These are phyloP conservation scores for Seriola quinqueradiata DNA, from an alignment of 2,113 vertebrate species.

Conservation along the genomic window DNA sequence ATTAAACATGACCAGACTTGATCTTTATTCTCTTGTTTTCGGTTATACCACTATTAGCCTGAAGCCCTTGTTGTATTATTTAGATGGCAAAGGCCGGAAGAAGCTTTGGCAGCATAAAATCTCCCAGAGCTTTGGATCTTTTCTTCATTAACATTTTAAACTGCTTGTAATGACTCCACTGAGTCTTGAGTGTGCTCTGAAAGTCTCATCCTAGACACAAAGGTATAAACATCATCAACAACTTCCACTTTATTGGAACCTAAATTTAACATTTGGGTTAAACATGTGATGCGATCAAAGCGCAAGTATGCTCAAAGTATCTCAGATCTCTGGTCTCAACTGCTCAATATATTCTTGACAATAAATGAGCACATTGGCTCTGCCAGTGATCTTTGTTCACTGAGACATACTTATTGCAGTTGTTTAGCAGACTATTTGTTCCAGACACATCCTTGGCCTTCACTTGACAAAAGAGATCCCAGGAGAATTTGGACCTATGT, in stretches of 20 bases:
- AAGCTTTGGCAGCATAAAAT: constrained; percentile 11
- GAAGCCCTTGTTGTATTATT: constrained; percentile 15
- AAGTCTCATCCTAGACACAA: background rate
- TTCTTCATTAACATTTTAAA: background rate
- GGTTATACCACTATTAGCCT: background rate
- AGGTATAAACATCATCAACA: background rate
- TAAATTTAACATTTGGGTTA: background rate
- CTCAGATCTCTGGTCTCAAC: constrained; percentile 1
- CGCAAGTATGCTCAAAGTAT: background rate
- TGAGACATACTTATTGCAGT: constrained; percentile 5
- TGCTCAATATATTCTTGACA: background rate
- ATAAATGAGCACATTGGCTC: constrained; percentile 17
- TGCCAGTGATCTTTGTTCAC: constrained; percentile 23
- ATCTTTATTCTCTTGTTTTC: background rate
- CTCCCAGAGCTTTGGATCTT: background rate
- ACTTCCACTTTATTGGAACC: background rate
- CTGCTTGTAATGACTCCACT: background rate
- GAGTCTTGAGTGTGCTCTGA: background rate
- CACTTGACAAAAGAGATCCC: constrained; percentile 35
- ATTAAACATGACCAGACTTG: background rate
- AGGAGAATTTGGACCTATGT: constrained; percentile 17
- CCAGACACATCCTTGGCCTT: constrained; percentile 21
- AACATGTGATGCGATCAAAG: constrained; percentile 9
- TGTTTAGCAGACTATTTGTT: constrained; percentile 42
- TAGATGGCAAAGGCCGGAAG: background rate